Evolutionary conservation across 2,113 vertebrate genomes (phyloP).

Genomic region (Beaufortia kweichowensis): DNA sequence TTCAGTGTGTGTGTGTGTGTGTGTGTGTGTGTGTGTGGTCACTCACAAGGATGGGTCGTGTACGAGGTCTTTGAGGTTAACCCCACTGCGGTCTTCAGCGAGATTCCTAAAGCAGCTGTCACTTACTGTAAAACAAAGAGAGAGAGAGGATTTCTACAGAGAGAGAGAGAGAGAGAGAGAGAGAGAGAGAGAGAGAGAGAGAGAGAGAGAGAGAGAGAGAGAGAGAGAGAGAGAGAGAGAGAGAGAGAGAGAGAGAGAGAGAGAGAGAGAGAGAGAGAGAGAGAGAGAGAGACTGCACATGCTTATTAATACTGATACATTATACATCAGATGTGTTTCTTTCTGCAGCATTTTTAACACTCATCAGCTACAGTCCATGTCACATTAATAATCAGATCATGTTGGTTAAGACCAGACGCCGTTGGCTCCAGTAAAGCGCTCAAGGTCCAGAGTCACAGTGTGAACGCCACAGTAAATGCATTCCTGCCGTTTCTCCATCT

Average conservation of each 20-base stretch:
- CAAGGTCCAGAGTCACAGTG: constrained; percentile 35
- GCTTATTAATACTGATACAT: background rate
- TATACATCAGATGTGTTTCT: too few species aligned
- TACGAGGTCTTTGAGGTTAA: constrained; percentile 99
- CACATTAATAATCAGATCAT: constrained; percentile 11
- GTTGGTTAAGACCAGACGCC: constrained; percentile 24
- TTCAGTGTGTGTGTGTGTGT: constrained; percentile 22
- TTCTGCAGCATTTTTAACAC: too few species aligned
- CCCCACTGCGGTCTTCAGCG: constrained; percentile 96
- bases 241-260: constrained; percentile 18
- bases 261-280: too few species aligned
- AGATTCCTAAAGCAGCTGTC: constrained; percentile 99
- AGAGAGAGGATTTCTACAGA: constrained; percentile 39
- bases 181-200: too few species aligned
- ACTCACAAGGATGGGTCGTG: constrained; percentile 98
- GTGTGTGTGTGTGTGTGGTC: constrained; percentile 39
- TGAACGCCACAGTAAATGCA: constrained; percentile 35
- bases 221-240: constrained; percentile 31
- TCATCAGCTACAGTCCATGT: background rate
- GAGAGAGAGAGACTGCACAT: too few species aligned
- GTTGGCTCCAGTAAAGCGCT: constrained; percentile 26
- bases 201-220: too few species aligned
- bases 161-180: too few species aligned
- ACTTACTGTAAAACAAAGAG: constrained; percentile 83
- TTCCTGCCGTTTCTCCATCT: constrained; percentile 51